Evolutionary conservation across 2,113 vertebrate species (phyloP).

Genomic region (Phyllostomus hastatus): DNA sequence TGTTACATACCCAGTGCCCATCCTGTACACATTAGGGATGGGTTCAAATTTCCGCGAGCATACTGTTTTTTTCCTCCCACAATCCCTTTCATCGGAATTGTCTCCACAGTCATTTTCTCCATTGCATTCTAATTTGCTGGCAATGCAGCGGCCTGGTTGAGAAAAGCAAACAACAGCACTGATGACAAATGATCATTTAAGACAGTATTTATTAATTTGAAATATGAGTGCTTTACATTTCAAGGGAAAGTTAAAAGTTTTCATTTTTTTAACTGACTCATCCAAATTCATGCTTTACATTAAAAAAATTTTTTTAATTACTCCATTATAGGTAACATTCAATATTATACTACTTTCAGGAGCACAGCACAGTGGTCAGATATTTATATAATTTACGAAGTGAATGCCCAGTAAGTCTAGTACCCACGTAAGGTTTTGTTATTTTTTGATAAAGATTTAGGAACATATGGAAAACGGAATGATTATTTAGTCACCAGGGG

Average conservation of each 20-base stretch:
- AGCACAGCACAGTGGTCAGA: not conserved
- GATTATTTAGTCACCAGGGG: not conserved
- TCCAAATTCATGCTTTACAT: not conserved
- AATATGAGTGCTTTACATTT: not conserved
- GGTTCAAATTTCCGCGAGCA: constrained; percentile 77
- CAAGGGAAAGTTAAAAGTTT: not conserved
- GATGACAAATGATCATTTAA: not conserved
- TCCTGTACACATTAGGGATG: constrained; percentile 85
- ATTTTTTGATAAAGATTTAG: not conserved
- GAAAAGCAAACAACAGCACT: not conserved
- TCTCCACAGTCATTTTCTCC: constrained; percentile 94
- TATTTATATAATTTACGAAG: not conserved
- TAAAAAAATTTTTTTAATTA: too few species aligned
- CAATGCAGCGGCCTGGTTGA: constrained; percentile 90
- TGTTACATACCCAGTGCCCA: constrained; percentile 87
- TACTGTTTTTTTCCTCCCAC: constrained; percentile 73
- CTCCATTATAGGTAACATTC: too few species aligned
- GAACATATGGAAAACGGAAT: not conserved
- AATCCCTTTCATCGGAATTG: constrained; percentile 91
- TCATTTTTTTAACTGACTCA: not conserved
- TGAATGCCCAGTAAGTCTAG: not conserved
- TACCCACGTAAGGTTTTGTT: not conserved
- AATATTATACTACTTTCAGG: not conserved
- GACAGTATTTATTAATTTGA: not conserved
- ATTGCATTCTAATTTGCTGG: constrained; percentile 86